A percentile compares a stretch with the other conserved stretches of the same genome.
Evolutionary conservation across 2,888 invertebrate species (phyloP).

Genomic region (Eupithecia dodoneata): DNA sequence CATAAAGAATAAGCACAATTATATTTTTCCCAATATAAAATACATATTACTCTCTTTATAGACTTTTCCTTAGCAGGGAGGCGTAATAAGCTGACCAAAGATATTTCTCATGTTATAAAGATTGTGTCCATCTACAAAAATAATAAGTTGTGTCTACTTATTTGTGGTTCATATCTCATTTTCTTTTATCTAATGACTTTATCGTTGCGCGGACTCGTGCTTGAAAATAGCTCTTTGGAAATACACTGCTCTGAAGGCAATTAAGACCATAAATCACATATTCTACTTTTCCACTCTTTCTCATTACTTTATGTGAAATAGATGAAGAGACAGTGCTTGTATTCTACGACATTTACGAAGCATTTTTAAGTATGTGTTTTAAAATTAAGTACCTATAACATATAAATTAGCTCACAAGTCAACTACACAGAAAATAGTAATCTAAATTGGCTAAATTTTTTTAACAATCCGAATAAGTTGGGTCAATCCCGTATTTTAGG

Average conservation of each 20-base stretch:
- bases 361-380: not conserved
- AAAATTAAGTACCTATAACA: too few species aligned
- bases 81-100: not conserved
- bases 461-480: too few species aligned
- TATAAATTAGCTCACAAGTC: not conserved
- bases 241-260: slow-evolving; percentile 57
- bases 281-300: slow-evolving; percentile 60
- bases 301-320: slow-evolving; percentile 67
- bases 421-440: not conserved
- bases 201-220: too few species aligned
- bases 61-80: not conserved
- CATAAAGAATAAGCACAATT: too few species aligned
- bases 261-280: slow-evolving; percentile 79
- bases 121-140: too few species aligned
- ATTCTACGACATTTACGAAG: slow-evolving; percentile 11
- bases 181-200: too few species aligned
- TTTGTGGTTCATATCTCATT: not conserved
- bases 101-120: not conserved
- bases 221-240: slow-evolving; percentile 13
- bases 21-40: too few species aligned
- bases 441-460: not conserved
- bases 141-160: not conserved
- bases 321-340: slow-evolving; percentile 16
- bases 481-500: too few species aligned
- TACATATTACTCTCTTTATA: not conserved